Percentiles rank a stretch among this genome's conserved stretches.
Evolutionary conservation across 23 tunicate species (phyloP).

Genomic region (Ascidia mentula): DNA sequence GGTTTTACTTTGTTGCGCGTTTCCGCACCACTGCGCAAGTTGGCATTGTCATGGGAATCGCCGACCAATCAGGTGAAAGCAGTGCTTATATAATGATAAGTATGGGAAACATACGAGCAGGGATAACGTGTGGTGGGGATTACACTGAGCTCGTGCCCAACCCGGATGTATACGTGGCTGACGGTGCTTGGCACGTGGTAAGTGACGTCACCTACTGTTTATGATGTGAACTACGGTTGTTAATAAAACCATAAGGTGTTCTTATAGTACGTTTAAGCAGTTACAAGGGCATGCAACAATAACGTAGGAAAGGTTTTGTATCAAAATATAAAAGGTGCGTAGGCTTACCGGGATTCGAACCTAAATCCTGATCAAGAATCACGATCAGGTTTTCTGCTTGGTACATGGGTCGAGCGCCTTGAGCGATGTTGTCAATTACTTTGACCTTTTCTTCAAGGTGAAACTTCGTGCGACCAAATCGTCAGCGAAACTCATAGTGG

Average conservation of each 20-base stretch:
- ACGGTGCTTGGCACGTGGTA: slow-evolving; percentile 36
- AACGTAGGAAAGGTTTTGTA: too few relatives aligned
- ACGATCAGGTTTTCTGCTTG: too few relatives aligned
- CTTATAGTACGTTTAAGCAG: too few relatives aligned
- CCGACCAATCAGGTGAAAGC: background rate
- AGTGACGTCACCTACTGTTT: too few relatives aligned
- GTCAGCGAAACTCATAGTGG: background rate
- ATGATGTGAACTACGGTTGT: too few relatives aligned
- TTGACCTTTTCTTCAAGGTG: background rate
- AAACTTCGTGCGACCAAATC: background rate
- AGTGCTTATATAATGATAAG: slow-evolving; percentile 6
- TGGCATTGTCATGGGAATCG: slow-evolving; percentile 21
- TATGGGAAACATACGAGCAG: slow-evolving; percentile 6
- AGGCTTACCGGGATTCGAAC: too few relatives aligned
- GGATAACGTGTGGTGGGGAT: background rate
- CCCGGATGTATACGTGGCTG: slow-evolving; percentile 5
- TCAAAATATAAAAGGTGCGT: too few relatives aligned
- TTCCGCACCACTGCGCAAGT: slow-evolving; percentile 2
- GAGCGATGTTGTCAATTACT: too few relatives aligned
- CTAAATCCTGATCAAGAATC: too few relatives aligned
- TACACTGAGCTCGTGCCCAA: background rate
- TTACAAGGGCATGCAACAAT: too few relatives aligned
- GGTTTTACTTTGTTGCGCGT: background rate
- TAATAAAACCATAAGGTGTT: too few relatives aligned
- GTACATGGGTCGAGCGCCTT: too few relatives aligned